Evolutionary conservation across 2,888 invertebrate genomes (phyloP), one percentile per base, ranked within the genome.

Genomic region (Choreutis nemorana): DNA sequence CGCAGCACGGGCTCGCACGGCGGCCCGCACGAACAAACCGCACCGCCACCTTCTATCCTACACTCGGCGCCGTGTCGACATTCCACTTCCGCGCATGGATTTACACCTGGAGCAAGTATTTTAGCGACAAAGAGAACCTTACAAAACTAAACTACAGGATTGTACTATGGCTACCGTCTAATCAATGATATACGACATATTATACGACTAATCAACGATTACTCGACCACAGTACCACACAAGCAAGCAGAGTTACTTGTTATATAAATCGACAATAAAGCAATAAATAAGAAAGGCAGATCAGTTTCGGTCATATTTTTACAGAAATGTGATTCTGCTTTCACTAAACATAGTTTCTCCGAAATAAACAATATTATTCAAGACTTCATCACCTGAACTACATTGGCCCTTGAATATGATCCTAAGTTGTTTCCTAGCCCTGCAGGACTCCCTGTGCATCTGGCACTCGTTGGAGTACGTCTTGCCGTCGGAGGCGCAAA

Each of bases 401-500:
- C 94, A 94, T 67, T 89, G 88, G 31, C 92, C 93, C 39, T 86
- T 82, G 68, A 91, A 91, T 51, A 91, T 86, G 44, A 91, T 88
- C 50, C 87, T 82, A 32, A 92, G 78, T 39, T 84, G 85, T 57
- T 87, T 86, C 48, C 89, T 79, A 14, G 87, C 82, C 26, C 88
- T 83, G 62, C 95, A 95, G 11, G 91, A 89, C 56, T 91, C 87
- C 46, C 89, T 85, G 42, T 88, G 83, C 64, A 94, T 83, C 49
- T 87, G 87, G 60, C 94, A 95, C 62, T 91, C 90, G 66, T 91
- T 93, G 39, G 89, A 83, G 59, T 91, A 91, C 1, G 90, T 90
- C 61, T 89, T 88, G 29, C 89, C 90, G 65, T 90, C 89, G 26
- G 88, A 89, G 6, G 89, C 90, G 48, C 90, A 90, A 26, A 90